These are phyloP conservation scores for Sebastolobus alascanus DNA, from an alignment of 2,797 vertebrate genomes.

Conservation along the genomic window DNA sequence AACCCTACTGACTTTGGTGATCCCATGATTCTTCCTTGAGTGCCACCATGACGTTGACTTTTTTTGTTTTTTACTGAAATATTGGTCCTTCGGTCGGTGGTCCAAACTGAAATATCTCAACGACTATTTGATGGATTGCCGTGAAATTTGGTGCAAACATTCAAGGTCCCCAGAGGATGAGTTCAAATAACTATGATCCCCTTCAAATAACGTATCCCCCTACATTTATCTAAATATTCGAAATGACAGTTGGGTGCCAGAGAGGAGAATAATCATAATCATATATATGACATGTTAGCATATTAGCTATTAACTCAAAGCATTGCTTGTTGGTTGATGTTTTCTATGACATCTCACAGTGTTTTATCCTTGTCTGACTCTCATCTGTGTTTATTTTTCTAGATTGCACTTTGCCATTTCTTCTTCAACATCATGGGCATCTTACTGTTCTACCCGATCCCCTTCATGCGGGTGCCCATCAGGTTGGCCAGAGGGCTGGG, in stretches of 20 bases:
- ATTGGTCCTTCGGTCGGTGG: too few species aligned
- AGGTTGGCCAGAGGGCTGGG: conserved; percentile 90
- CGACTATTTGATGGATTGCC: not conserved
- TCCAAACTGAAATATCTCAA: not conserved
- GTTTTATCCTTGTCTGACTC: not conserved
- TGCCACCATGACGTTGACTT: not conserved
- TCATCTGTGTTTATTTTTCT: conserved; percentile 15
- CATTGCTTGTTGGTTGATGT: not conserved
- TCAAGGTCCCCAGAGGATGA: not conserved
- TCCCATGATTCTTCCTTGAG: not conserved
- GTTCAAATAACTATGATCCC: not conserved
- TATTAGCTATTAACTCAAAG: not conserved
- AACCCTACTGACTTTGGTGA: not conserved
- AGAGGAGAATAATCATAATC: too few species aligned
- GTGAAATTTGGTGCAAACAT: not conserved
- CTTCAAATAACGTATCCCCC: too few species aligned
- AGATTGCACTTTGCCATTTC: conserved; percentile 97
- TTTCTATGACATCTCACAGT: not conserved
- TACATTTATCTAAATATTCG: not conserved
- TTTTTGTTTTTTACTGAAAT: not conserved
- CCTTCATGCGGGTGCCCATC: conserved; percentile 91
- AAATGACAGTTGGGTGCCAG: not conserved
- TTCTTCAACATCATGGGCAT: conserved; percentile 98
- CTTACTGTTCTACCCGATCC: conserved; percentile 93
- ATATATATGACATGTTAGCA: not conserved